These are phyloP conservation scores for Synanthedon myopaeformis DNA, from an alignment of 2,888 invertebrate genomes.

Conservation along the genomic window DNA sequence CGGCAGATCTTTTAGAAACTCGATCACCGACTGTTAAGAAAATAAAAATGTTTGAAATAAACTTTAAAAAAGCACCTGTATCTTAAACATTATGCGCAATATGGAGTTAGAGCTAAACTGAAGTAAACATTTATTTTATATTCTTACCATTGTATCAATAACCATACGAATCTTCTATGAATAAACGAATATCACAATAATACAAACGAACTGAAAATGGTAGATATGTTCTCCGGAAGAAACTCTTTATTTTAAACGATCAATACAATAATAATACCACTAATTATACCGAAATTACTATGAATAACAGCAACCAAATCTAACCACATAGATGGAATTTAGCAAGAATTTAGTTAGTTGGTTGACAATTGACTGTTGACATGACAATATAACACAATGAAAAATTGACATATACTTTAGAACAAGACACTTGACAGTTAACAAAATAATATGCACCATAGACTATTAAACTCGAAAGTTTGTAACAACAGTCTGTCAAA, in stretches of 20 bases:
- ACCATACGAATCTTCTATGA: not conserved
- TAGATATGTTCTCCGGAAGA: too few species aligned
- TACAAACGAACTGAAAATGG: too few species aligned
- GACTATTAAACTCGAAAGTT: too few species aligned
- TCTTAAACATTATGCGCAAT: slow-evolving; percentile 23
- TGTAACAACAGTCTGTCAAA: too few species aligned
- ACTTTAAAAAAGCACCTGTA: slow-evolving; percentile 12
- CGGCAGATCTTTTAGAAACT: slow-evolving; percentile 92
- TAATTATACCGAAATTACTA: too few species aligned
- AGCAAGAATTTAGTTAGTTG: too few species aligned
- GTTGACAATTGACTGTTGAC: not conserved
- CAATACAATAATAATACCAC: too few species aligned
- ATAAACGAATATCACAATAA: too few species aligned
- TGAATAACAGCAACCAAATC: not conserved
- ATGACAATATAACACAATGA: not conserved
- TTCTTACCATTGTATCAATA: slow-evolving; percentile 41
- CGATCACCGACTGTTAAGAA: slow-evolving; percentile 81
- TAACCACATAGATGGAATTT: not conserved
- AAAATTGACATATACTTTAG: too few species aligned
- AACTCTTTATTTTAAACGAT: too few species aligned
- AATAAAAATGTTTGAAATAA: slow-evolving; percentile 6
- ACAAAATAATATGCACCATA: too few species aligned
- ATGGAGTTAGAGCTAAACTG: not conserved
- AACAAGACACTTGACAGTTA: too few species aligned
- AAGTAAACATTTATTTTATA: not conserved